Evolutionary conservation across 1,140 invertebrate species (phyloP).

Genomic region (Drosophila busckii): DNA sequence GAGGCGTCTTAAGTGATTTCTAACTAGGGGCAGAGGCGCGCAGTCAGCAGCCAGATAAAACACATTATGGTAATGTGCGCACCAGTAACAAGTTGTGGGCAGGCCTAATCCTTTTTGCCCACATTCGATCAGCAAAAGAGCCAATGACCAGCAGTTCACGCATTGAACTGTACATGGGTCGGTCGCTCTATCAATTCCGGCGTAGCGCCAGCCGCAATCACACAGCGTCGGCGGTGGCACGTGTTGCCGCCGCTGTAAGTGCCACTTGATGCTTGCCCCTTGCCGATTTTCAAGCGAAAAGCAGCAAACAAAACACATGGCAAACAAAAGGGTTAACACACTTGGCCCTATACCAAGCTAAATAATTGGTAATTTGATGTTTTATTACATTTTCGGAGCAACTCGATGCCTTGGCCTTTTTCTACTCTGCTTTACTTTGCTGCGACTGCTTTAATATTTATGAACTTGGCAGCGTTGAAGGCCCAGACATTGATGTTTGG

Average conservation of each 20-base stretch:
- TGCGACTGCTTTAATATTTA: constrained; percentile 42
- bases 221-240: constrained; percentile 50
- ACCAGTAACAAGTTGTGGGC: constrained; percentile 47
- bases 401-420: constrained; percentile 24
- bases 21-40: constrained; percentile 12
- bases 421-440: too few species aligned
- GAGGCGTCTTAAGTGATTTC: constrained; percentile 56
- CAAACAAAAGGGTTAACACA: constrained; percentile 29
- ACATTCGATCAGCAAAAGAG: constrained; percentile 8
- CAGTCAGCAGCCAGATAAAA: constrained; percentile 39
- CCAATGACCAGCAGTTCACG: constrained; percentile 43
- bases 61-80: constrained; percentile 66
- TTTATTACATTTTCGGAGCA: constrained; percentile 49
- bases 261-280: not conserved
- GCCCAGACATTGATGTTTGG: constrained; percentile 7
- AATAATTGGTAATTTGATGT: constrained; percentile 63
- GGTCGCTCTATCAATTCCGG: constrained; percentile 4
- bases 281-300: not conserved
- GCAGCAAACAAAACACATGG: constrained; percentile 1
- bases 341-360: constrained; percentile 2
- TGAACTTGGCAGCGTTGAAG: constrained; percentile 25
- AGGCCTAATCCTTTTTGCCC: constrained; percentile 28
- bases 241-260: constrained; percentile 36
- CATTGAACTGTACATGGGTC: constrained; percentile 29
- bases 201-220: constrained; percentile 50